Evolutionary conservation across 2,888 invertebrate species (phyloP).

Genomic region (Schrankia costaestrigalis): DNA sequence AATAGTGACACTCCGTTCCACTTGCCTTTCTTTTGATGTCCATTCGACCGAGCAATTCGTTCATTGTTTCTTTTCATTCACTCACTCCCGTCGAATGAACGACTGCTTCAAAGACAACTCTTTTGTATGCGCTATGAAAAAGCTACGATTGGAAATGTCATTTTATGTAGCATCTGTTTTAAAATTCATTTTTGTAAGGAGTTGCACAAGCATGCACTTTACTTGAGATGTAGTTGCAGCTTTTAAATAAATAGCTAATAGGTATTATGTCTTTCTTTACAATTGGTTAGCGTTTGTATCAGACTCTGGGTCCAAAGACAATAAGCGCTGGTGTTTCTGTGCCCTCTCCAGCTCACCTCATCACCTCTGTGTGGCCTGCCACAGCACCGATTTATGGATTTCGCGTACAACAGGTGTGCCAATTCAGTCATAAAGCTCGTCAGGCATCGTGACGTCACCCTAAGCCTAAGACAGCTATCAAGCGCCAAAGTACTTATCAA

Average conservation of each 20-base stretch:
- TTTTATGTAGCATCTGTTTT: slow-evolving; percentile 33
- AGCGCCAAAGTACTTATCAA: too few species aligned
- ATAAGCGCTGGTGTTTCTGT: too few species aligned
- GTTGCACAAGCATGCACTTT: slow-evolving; percentile 25
- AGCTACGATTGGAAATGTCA: slow-evolving; percentile 44
- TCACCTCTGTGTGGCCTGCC: too few species aligned
- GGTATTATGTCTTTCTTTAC: neutral
- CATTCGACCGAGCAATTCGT: slow-evolving; percentile 37
- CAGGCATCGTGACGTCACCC: too few species aligned
- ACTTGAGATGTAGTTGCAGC: slow-evolving; percentile 18
- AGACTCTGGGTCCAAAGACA: too few species aligned
- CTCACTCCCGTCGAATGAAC: slow-evolving; percentile 37
- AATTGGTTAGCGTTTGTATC: too few species aligned
- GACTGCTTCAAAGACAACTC: slow-evolving; percentile 51
- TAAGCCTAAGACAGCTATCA: too few species aligned
- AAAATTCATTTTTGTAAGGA: slow-evolving; percentile 26
- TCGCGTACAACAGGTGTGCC: too few species aligned
- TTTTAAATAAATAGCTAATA: slow-evolving; percentile 4
- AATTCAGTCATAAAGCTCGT: too few species aligned
- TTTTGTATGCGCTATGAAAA: slow-evolving; percentile 48
- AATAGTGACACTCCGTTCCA: slow-evolving; percentile 30
- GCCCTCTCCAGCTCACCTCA: too few species aligned
- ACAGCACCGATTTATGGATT: too few species aligned
- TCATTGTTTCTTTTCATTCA: slow-evolving; percentile 53
- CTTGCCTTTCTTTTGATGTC: slow-evolving; percentile 35